Conservation (phyloP, 1,140 invertebrate genomes). For the Olivierus martensii region DNA sequence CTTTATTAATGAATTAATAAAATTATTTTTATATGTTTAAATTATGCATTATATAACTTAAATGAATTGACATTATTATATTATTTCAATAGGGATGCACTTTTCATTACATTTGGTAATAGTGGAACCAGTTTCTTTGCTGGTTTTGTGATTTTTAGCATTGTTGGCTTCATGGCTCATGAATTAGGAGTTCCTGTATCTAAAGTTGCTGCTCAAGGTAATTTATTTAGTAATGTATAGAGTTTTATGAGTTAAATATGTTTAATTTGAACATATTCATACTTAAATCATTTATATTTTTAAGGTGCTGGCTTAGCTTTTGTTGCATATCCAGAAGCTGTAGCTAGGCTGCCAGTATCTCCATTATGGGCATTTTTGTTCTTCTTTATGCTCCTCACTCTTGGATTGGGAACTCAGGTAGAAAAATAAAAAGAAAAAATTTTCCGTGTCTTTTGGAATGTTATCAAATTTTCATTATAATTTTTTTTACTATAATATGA, state of each 20-base stretch:
- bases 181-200: constrained; percentile 26
- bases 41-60: too few species aligned
- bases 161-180: constrained; percentile 33
- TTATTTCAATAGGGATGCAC: constrained; percentile 24
- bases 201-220: constrained; percentile 25
- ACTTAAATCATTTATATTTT: not conserved
- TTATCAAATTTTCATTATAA: too few species aligned
- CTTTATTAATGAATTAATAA: too few species aligned
- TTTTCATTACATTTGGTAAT: constrained; percentile 28
- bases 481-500: too few species aligned
- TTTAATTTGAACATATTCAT: too few species aligned
- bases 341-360: constrained; percentile 27
- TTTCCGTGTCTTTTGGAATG: too few species aligned
- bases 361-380: constrained; percentile 39
- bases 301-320: constrained; percentile 25
- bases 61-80: not conserved
- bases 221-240: not conserved
- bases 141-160: constrained; percentile 31
- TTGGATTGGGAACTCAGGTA: constrained; percentile 36
- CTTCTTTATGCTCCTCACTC: constrained; percentile 46
- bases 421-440: too few species aligned
- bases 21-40: too few species aligned
- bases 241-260: too few species aligned
- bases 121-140: constrained; percentile 29
- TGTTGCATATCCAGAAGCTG: constrained; percentile 31